phyloP scores from a whole-genome alignment of 2,888 invertebrate genomes.

The Serrognathus titanus region DNA sequence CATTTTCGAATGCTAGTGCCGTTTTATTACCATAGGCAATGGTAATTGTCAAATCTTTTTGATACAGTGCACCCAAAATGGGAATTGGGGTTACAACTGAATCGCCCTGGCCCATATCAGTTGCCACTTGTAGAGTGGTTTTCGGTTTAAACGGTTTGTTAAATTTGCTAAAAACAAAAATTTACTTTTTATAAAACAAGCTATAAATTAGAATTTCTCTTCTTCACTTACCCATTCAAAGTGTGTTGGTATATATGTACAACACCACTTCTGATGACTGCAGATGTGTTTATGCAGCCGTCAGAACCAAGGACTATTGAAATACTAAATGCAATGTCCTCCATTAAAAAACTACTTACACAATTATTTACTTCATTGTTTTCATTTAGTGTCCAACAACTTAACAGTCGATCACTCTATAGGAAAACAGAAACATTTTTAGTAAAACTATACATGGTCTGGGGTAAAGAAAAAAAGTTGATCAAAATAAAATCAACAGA shows the following conservation, averaged over 20 bases:
- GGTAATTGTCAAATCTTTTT: slow-evolving; percentile 48
- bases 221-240: slow-evolving; percentile 63
- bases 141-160: slow-evolving; percentile 64
- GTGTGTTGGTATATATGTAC: slow-evolving; percentile 75
- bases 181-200: too few relatives aligned
- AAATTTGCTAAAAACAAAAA: slow-evolving; percentile 41
- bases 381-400: slow-evolving; percentile 51
- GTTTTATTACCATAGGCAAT: slow-evolving; percentile 59
- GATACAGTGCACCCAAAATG: slow-evolving; percentile 50
- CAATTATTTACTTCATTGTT: slow-evolving; percentile 51
- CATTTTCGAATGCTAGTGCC: slow-evolving; percentile 58
- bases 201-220: neutral
- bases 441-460: too few relatives aligned
- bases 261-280: slow-evolving; percentile 71
- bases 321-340: slow-evolving; percentile 61
- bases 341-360: slow-evolving; percentile 62
- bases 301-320: slow-evolving; percentile 53
- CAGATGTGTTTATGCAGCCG: slow-evolving; percentile 50
- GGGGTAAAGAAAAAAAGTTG: too few relatives aligned
- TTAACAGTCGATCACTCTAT: slow-evolving; percentile 48
- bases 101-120: slow-evolving; percentile 51
- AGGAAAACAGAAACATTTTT: slow-evolving; percentile 3
- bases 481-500: too few relatives aligned
- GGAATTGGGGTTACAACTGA: slow-evolving; percentile 55
- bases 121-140: slow-evolving; percentile 59